Percentiles rank a stretch among this genome's conserved stretches.
phyloP scores from a whole-genome alignment of 2,113 vertebrate genomes.

The Ceyx melanurus region DNA sequence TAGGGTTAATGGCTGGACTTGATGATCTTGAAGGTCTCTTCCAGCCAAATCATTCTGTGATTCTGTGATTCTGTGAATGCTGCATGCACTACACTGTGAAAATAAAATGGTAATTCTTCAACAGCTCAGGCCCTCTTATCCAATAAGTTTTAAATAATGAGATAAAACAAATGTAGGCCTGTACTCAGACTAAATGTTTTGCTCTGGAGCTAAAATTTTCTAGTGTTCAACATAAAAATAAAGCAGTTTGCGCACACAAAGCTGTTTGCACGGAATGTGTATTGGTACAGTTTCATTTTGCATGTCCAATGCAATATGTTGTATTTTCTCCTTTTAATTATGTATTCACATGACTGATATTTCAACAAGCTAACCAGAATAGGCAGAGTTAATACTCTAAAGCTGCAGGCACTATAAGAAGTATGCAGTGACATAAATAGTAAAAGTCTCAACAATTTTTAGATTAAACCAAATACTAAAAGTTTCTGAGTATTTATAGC shows the following conservation, averaged over 20 bases:
- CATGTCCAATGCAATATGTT: not conserved
- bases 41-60: too few relatives aligned
- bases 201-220: not conserved
- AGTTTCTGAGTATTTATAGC: not conserved
- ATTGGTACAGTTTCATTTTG: not conserved
- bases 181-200: not conserved
- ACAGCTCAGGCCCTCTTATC: not conserved
- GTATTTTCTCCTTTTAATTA: not conserved
- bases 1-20: too few relatives aligned
- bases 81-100: not conserved
- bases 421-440: not conserved
- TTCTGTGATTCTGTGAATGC: not conserved
- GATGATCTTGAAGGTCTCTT: too few relatives aligned
- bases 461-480: not conserved
- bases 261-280: not conserved
- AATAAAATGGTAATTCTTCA: not conserved
- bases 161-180: not conserved
- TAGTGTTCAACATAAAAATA: not conserved
- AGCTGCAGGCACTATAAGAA: not conserved
- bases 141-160: not conserved
- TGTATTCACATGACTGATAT: not conserved
- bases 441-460: not conserved
- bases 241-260: not conserved
- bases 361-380: not conserved
- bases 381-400: not conserved